Evolutionary conservation across 92 coral and sea anemone genomes (phyloP).

Genomic region (Parazoanthus swiftii): DNA sequence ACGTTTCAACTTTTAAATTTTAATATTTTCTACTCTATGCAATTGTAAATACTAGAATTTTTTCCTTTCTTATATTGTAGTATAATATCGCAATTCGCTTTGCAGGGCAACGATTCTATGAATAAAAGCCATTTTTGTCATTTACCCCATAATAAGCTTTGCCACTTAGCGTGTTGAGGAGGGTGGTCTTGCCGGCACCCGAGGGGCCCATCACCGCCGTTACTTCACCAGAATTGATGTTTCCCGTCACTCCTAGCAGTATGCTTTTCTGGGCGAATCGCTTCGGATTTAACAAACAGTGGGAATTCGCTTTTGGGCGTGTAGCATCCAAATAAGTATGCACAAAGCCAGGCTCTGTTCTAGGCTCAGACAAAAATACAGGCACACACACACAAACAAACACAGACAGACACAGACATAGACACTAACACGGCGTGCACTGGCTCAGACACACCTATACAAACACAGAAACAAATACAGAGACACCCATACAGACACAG

Average conservation of each 20-base stretch:
- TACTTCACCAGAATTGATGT: conserved; percentile 75
- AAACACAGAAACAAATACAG: too few species aligned
- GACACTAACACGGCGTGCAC: neutral
- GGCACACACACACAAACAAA: neutral
- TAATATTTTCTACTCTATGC: too few species aligned
- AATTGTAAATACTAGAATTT: too few species aligned
- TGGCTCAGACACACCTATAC: neutral
- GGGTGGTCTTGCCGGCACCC: conserved; percentile 89
- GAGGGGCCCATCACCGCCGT: conserved; percentile 97
- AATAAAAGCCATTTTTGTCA: too few species aligned
- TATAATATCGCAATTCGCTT: too few species aligned
- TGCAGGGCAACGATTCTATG: too few species aligned
- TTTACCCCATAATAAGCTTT: conserved; percentile 92
- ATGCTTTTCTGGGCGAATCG: conserved; percentile 48
- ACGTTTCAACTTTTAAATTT: too few species aligned
- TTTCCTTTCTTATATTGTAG: too few species aligned
- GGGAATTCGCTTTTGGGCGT: neutral
- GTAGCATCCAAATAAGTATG: too few species aligned
- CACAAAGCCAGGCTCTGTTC: neutral
- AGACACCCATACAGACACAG: neutral
- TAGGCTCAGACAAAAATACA: too few species aligned
- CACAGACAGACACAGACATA: neutral
- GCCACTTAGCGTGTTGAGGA: conserved; percentile 89
- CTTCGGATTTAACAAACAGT: neutral
- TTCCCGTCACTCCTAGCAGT: conserved; percentile 81